Base-by-base conservation (phyloP, 2,888 invertebrate species). In the Linnaemya tessellans region DNA sequence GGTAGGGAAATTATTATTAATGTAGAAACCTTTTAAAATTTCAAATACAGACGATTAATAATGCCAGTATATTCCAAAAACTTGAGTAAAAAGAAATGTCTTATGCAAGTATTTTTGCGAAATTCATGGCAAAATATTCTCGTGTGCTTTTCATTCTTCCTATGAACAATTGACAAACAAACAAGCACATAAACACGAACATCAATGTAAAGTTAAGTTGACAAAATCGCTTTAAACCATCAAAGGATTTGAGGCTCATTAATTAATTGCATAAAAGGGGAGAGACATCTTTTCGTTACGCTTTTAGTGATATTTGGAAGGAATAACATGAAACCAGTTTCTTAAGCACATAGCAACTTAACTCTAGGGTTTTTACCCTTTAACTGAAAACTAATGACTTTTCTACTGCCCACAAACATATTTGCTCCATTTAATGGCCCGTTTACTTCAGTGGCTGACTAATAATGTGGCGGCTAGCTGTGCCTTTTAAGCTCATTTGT, bases 211-310 rank as follows among this genome's bases (percentile, higher is more conserved):
- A 68, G 62, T 74, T 75, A 68, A 68, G 62, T 74, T 75, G 18
- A 18, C 18, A 54, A 68, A 74, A 75, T 46, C 62, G 68, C 41
- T 64, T 64, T 11, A 75, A 81, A 68, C 22, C 74, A 68, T 60
- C 49, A 43, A 74, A 80, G 54, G 20, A 60, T 74, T 80, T 74
- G 60, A 38, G 51, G 46, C 54, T 54, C 60, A 80, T 74, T 74
- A 80, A 80, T 67, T 81, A 70, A 75, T 68, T 70, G 62, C 64
- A 20, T 20, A 64, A 75, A 81, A 75, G 25, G 15, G 56, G 7
- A 11, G 20, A 80, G 73, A 60, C 18, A 22, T 18, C 65, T 10
- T 15, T 73, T 49, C 43, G 11, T 20, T n/a, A 54, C 20, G 49
- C 7, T 20, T 11, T 41, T 41, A 41, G 41, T 11, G 41, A 13